Percentiles rank a stretch among this genome's conserved stretches.
Conservation (phyloP, 2,888 invertebrate species). For the Oegoconia quadripuncta region DNA sequence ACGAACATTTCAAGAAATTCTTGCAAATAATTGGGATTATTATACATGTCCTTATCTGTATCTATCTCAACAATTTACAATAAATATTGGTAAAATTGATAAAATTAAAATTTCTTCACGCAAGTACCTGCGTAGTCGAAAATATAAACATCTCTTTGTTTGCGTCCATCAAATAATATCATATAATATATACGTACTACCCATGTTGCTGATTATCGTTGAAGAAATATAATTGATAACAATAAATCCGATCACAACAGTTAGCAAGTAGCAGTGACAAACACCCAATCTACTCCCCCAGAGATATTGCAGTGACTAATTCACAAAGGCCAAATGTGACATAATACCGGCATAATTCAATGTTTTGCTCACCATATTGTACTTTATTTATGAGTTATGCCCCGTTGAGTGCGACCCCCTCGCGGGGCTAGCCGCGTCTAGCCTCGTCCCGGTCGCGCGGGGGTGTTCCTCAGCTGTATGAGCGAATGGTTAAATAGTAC, state of each 20-base stretch:
- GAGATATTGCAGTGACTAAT: constrained; percentile 63
- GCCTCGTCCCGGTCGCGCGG: constrained; percentile 31
- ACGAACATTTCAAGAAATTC: not conserved
- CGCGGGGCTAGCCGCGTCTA: too few relatives aligned
- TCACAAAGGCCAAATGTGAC: constrained; percentile 79
- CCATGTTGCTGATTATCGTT: too few relatives aligned
- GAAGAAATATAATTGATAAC: not conserved
- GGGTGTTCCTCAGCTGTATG: constrained; percentile 66
- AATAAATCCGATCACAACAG: constrained; percentile 56
- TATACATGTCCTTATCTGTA: not conserved
- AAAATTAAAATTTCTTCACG: not conserved
- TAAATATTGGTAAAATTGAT: too few relatives aligned
- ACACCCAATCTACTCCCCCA: constrained; percentile 61
- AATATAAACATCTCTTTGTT: too few relatives aligned
- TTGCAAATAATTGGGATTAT: not conserved
- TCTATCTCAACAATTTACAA: not conserved
- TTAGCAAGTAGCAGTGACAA: constrained; percentile 56
- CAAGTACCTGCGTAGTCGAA: too few relatives aligned
- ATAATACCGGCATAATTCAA: constrained; percentile 79
- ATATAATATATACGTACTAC: too few relatives aligned
- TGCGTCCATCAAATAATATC: too few relatives aligned
- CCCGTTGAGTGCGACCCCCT: constrained; percentile 47
- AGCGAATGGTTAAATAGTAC: constrained; percentile 77
- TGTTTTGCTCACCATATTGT: constrained; percentile 81
- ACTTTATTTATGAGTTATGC: constrained; percentile 80